Percentiles rank a stretch among this genome's conserved stretches.
Evolutionary conservation across 2,888 invertebrate species (phyloP).

Genomic region (Bombyx huttoni): DNA sequence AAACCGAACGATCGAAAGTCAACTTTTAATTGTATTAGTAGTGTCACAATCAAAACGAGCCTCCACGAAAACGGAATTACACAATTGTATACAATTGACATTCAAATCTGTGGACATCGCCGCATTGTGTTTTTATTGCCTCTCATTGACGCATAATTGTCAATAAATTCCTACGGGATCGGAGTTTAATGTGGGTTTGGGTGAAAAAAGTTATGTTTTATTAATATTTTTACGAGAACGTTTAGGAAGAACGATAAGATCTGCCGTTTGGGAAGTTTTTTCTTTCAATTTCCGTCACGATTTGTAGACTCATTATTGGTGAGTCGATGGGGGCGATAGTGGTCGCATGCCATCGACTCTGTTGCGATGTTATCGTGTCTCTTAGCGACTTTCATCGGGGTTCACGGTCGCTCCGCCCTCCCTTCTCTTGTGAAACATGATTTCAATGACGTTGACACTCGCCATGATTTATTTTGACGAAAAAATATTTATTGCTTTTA

Average conservation of each 20-base stretch:
- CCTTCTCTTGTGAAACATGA: conserved; percentile 52
- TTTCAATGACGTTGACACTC: conserved; percentile 46
- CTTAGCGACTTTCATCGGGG: conserved; percentile 67
- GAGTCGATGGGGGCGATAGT: conserved; percentile 67
- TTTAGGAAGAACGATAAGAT: conserved; percentile 67
- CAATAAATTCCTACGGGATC: conserved; percentile 72
- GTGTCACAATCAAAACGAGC: conserved; percentile 62
- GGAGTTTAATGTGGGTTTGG: conserved; percentile 71
- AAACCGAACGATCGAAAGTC: conserved; percentile 53
- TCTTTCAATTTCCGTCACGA: conserved; percentile 73
- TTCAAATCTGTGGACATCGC: conserved; percentile 69
- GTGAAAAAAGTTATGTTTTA: conserved; percentile 72
- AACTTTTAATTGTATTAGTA: conserved; percentile 61
- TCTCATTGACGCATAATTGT: conserved; percentile 71
- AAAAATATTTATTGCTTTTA: conserved; percentile 22
- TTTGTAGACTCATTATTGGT: conserved; percentile 69
- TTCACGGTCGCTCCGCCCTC: conserved; percentile 44
- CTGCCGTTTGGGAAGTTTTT: conserved; percentile 67
- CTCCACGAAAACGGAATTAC: conserved; percentile 67
- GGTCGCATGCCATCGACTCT: conserved; percentile 54
- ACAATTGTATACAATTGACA: conserved; percentile 71
- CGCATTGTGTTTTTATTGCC: conserved; percentile 70
- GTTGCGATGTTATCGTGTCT: conserved; percentile 59
- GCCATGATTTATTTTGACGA: conserved; percentile 50
- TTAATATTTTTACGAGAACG: conserved; percentile 73